phyloP scores from a whole-genome alignment of 2,888 invertebrate species.

The Eutolmus rufibarbis region DNA sequence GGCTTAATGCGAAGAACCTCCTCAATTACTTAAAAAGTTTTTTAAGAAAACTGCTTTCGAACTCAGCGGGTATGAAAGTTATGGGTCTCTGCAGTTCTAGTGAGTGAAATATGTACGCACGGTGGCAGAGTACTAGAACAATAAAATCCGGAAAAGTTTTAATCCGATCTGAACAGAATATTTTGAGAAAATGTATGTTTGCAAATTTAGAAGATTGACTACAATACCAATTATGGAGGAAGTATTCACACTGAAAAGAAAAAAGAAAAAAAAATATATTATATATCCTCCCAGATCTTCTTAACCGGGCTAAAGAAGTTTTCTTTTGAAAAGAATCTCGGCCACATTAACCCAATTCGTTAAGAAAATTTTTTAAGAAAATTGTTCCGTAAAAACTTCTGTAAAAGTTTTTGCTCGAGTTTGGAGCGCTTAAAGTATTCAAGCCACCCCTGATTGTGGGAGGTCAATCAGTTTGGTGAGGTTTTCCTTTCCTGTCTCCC shows the following conservation, averaged over 20 bases:
- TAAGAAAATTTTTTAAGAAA: background rate
- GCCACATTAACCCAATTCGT: conserved; percentile 1
- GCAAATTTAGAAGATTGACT: background rate
- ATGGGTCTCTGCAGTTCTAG: background rate
- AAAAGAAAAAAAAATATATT: background rate
- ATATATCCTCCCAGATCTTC: background rate
- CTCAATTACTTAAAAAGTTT: background rate
- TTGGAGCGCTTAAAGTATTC: background rate
- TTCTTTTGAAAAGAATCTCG: background rate
- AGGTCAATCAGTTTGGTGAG: background rate
- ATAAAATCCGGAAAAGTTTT: background rate
- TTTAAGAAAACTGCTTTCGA: background rate
- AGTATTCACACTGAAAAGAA: background rate
- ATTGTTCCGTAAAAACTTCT: background rate
- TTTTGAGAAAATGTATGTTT: background rate
- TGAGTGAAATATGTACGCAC: background rate
- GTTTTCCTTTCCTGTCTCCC: background rate
- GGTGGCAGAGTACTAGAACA: background rate
- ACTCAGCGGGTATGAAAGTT: background rate
- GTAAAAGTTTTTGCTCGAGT: background rate
- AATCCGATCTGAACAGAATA: background rate
- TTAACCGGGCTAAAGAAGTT: background rate
- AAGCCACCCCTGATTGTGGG: background rate
- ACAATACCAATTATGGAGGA: background rate
- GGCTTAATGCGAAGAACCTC: background rate